These are phyloP conservation scores for Halichoerus grypus DNA, from an alignment of 2,113 vertebrate genomes.

Conservation along the genomic window DNA sequence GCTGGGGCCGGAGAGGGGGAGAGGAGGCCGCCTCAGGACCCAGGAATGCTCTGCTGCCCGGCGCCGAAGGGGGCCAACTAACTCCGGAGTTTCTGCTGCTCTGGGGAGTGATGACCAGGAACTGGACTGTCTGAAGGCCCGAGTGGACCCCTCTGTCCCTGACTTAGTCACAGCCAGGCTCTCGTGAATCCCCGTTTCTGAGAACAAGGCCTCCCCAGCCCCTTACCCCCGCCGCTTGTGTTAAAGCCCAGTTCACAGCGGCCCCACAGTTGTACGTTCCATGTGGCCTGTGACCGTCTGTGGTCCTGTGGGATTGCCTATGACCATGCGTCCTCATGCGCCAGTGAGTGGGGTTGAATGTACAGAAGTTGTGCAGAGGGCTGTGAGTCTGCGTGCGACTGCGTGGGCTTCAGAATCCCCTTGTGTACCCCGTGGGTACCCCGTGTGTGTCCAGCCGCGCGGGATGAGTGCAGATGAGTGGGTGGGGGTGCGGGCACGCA, in stretches of 20 bases:
- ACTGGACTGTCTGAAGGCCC: neutral
- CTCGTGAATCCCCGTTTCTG: neutral
- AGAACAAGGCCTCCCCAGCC: neutral
- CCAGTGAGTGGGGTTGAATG: accelerated
- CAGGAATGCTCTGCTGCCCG: slow-evolving; percentile 29
- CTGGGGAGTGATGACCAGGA: neutral
- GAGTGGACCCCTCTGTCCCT: neutral
- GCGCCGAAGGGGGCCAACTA: neutral
- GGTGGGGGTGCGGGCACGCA: accelerated
- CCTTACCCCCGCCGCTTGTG: neutral
- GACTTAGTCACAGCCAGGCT: neutral
- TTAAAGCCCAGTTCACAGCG: neutral
- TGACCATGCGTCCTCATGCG: neutral
- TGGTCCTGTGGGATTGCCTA: neutral
- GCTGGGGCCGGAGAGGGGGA: neutral
- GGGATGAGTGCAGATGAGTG: neutral
- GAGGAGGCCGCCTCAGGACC: neutral
- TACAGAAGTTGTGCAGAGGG: neutral
- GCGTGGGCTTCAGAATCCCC: neutral
- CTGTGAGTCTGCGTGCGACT: neutral
- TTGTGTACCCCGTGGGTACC: no score
- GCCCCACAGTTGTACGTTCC: neutral
- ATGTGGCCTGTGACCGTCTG: accelerated
- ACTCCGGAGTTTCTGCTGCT: neutral
- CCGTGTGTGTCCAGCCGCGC: no score